phyloP scores from a whole-genome alignment of 1,140 invertebrate species.

The Drosophila pectinifera region DNA sequence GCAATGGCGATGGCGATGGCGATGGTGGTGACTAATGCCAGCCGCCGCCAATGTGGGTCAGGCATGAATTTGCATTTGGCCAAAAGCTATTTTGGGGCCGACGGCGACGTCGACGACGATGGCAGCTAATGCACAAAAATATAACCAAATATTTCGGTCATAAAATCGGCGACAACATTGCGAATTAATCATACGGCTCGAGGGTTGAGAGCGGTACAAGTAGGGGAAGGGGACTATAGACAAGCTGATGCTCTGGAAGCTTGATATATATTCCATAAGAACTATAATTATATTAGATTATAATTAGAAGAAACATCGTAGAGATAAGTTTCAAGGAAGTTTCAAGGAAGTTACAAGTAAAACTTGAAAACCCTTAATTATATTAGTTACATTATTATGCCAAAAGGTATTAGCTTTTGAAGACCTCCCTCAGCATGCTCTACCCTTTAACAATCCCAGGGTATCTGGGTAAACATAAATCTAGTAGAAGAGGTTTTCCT shows the following conservation, averaged over 20 bases:
- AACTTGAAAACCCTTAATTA: background rate
- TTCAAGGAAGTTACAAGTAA: no score
- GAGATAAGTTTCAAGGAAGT: no score
- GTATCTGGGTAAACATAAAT: background rate
- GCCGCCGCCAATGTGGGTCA: conserved; percentile 74
- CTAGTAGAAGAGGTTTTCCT: no score
- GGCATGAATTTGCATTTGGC: conserved; percentile 82
- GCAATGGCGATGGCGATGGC: background rate
- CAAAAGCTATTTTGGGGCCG: conserved; percentile 67
- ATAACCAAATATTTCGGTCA: conserved; percentile 65
- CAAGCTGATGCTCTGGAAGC: conserved; percentile 7
- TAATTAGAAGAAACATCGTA: no score
- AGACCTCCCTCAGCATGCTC: background rate
- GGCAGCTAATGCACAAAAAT: conserved; percentile 56
- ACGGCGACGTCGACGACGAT: background rate
- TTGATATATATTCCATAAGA: background rate
- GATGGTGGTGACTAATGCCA: conserved; percentile 72
- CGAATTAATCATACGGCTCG: conserved; percentile 71
- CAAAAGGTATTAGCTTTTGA: background rate
- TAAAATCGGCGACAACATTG: conserved; percentile 75
- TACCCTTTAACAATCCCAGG: background rate
- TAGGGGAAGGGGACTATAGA: background rate
- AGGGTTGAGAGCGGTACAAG: conserved; percentile 49
- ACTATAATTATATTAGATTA: no score
- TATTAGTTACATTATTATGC: background rate